A percentile compares a stretch with the other conserved stretches of the same genome.
Conservation (phyloP, 1,140 invertebrate species). For the Drosophila miranda region DNA sequence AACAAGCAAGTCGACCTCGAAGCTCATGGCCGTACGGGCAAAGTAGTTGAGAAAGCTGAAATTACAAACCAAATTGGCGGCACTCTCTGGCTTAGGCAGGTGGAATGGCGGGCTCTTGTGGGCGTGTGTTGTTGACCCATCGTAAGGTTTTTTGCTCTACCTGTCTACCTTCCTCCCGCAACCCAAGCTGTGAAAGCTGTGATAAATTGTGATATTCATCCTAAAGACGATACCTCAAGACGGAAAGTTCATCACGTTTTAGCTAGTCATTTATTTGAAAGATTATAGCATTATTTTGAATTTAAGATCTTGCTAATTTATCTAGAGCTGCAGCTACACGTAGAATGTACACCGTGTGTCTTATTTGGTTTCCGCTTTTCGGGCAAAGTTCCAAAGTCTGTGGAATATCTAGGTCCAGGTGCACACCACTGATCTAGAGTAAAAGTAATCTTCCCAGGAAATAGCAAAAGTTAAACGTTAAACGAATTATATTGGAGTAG, state of each 20-base stretch:
- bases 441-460: too few species aligned
- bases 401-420: too few species aligned
- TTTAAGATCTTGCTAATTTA: too few species aligned
- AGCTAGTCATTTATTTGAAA: background rate
- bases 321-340: too few species aligned
- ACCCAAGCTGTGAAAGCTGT: conserved; percentile 16
- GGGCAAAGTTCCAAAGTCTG: too few species aligned
- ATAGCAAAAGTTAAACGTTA: too few species aligned
- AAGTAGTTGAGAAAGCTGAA: conserved; percentile 67
- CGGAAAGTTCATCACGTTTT: background rate
- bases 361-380: too few species aligned
- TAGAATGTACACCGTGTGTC: too few species aligned
- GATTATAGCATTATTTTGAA: background rate
- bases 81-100: conserved; percentile 54
- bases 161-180: background rate
- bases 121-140: conserved; percentile 28
- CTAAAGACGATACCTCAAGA: background rate
- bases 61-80: conserved; percentile 72
- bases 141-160: conserved; percentile 1
- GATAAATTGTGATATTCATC: conserved; percentile 18
- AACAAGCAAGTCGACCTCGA: conserved; percentile 44
- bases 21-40: conserved; percentile 46
- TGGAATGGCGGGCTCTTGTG: conserved; percentile 25
- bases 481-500: too few species aligned
- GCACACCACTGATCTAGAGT: too few species aligned